These are phyloP conservation scores for Margarornis squamiger DNA, from an alignment of 2,797 vertebrate genomes.

Conservation along the genomic window DNA sequence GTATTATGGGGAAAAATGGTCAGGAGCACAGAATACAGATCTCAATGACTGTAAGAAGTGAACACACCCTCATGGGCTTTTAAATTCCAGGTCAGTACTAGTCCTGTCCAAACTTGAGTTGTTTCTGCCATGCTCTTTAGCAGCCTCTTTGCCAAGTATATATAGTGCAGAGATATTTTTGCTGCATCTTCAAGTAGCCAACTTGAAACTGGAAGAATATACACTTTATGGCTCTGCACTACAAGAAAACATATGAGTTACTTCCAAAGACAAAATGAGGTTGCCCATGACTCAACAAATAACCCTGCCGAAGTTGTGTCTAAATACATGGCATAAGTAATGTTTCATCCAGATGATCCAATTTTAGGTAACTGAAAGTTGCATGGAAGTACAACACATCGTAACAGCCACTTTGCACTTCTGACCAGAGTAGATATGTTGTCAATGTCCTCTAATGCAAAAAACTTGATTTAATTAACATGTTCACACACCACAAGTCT, in stretches of 20 bases:
- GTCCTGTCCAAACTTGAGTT: not conserved
- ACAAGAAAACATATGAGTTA: not conserved
- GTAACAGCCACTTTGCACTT: not conserved
- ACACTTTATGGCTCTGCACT: not conserved
- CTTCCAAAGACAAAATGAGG: not conserved
- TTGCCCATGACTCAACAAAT: not conserved
- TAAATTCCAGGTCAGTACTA: not conserved
- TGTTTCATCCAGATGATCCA: not conserved
- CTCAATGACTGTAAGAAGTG: not conserved
- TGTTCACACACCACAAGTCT: not conserved
- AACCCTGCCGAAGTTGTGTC: not conserved
- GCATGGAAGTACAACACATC: not conserved
- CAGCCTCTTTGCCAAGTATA: not conserved
- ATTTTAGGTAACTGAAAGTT: not conserved
- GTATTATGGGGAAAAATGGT: not conserved
- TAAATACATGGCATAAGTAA: not conserved
- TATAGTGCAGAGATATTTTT: not conserved
- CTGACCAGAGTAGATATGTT: not conserved
- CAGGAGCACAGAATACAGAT: not conserved
- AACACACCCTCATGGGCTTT: not conserved
- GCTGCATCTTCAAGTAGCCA: not conserved
- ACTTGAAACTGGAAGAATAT: not conserved
- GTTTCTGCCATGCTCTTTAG: not conserved
- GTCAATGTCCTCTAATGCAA: not conserved
- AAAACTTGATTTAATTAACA: not conserved